phyloP scores from a whole-genome alignment of 1,140 invertebrate species.

The Aphelenchoides fujianensis region DNA sequence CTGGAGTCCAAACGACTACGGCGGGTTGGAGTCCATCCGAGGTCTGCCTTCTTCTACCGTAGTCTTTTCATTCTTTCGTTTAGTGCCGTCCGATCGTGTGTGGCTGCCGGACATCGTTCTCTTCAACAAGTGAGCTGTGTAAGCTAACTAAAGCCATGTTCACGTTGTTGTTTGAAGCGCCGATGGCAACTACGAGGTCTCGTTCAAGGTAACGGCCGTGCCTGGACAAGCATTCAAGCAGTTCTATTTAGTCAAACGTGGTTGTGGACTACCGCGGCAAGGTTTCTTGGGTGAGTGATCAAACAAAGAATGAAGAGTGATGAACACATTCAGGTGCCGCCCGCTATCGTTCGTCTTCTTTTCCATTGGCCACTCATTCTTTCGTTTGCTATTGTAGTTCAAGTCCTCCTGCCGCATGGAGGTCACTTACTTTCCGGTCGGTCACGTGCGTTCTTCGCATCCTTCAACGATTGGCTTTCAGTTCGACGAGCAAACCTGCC shows the following conservation, averaged over 20 bases:
- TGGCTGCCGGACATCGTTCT: slow-evolving; percentile 99
- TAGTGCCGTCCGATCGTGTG: slow-evolving; percentile 88
- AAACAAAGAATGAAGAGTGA: slow-evolving; percentile 28
- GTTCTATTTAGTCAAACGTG: slow-evolving; percentile 69
- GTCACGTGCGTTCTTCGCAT: no score
- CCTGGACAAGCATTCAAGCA: neutral
- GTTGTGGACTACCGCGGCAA: slow-evolving; percentile 81
- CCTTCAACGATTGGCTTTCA: slow-evolving; percentile 69
- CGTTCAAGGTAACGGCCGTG: slow-evolving; percentile 73
- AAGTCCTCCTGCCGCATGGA: slow-evolving; percentile 91
- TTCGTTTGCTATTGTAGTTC: no score
- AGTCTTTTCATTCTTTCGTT: neutral
- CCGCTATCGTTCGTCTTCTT: no score
- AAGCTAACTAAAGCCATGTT: slow-evolving; percentile 59
- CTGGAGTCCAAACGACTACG: slow-evolving; percentile 92
- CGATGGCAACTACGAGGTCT: slow-evolving; percentile 94
- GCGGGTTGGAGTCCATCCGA: slow-evolving; percentile 29
- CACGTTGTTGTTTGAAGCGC: no score
- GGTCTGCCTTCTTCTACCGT: neutral
- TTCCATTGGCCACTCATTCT: no score
- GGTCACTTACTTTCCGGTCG: slow-evolving; percentile 80
- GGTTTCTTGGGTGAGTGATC: slow-evolving; percentile 67
- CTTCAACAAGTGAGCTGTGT: slow-evolving; percentile 88
- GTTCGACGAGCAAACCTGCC: slow-evolving; percentile 70
- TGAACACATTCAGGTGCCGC: slow-evolving; percentile 91